Base-by-base conservation (phyloP, 2,113 vertebrate genomes). In the Melanocharis versteri region DNA sequence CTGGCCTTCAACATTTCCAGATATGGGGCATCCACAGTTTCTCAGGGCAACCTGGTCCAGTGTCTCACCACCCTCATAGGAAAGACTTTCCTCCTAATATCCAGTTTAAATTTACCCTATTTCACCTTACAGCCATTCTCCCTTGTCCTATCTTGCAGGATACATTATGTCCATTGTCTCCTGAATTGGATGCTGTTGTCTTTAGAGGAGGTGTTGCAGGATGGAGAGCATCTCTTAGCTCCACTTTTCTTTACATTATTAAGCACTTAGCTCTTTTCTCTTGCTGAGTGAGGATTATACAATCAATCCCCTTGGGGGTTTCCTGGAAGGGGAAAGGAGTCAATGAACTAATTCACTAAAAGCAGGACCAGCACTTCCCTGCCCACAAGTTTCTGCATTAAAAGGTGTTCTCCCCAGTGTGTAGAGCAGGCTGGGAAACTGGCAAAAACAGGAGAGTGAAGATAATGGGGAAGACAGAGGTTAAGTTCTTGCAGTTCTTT, bases 281-380 rank as follows among this genome's bases (percentile, higher is more conserved):
- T 72, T 93, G 73, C 87, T 47, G 58, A 91, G 39, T 65, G 57
- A 96, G 81, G 73, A 45, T 93, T 95, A 85, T 79, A 80, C 89
- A 94, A 82, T 76, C 84, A 48, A 8, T 83, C 66, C 81, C 89
- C 17, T 1, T 3, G 17, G 70, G 78, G 11, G 47, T 76, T 96
- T 91, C 78, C 62, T 93, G 89, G 70, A 87, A 95, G 84, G 62
- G 57, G 78, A 87, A 82, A 79, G 78, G 81, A 97, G 84, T 93
- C 91, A 94, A 50, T 85, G 91, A 89, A 93, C 81, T 91, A 82
- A 93, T 95, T 90, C 87, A 77, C 93, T 96, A 91, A 96, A 93
- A 97, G 94, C 96, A 85, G 50, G 45, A 69, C 65, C 45, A 3
- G 77, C 73, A 83, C 62, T 95, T 85, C 77, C 78, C 89, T 87